Evolutionary conservation across 2,113 vertebrate genomes (phyloP).

Genomic region (Lampris incognitus): DNA sequence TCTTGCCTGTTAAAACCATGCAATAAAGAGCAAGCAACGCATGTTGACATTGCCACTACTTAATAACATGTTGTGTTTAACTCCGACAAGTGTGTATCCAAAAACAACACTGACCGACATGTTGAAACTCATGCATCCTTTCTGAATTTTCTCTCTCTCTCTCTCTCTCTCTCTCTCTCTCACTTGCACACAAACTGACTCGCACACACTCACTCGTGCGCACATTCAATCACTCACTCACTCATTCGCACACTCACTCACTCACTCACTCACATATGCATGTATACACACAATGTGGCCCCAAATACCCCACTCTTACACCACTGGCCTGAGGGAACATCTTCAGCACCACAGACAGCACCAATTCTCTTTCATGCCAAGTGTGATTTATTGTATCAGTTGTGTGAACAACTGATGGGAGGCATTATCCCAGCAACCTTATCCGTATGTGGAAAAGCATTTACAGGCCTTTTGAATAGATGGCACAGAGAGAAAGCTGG

Average conservation of each 20-base stretch:
- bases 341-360: slow-evolving; percentile 19
- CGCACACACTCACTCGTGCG: too few relatives aligned
- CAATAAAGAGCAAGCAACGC: neutral
- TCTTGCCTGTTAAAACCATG: neutral
- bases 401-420: slow-evolving; percentile 48
- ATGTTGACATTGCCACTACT: slow-evolving; percentile 13
- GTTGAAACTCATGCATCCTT: slow-evolving; percentile 24
- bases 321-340: neutral
- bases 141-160: neutral
- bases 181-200: too few relatives aligned
- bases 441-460: slow-evolving; percentile 41
- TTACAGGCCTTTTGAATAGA: slow-evolving; percentile 42
- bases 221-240: too few relatives aligned
- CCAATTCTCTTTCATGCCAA: neutral
- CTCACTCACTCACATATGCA: too few relatives aligned
- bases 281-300: too few relatives aligned
- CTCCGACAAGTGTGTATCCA: slow-evolving; percentile 14
- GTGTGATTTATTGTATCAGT: too few relatives aligned
- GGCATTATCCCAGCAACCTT: slow-evolving; percentile 43
- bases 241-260: too few relatives aligned
- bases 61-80: neutral
- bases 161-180: too few relatives aligned
- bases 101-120: slow-evolving; percentile 27
- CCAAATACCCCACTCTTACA: too few relatives aligned
- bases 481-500: too few relatives aligned